phyloP scores from a whole-genome alignment of 1,140 invertebrate species.

The Papilio aristodemus region DNA sequence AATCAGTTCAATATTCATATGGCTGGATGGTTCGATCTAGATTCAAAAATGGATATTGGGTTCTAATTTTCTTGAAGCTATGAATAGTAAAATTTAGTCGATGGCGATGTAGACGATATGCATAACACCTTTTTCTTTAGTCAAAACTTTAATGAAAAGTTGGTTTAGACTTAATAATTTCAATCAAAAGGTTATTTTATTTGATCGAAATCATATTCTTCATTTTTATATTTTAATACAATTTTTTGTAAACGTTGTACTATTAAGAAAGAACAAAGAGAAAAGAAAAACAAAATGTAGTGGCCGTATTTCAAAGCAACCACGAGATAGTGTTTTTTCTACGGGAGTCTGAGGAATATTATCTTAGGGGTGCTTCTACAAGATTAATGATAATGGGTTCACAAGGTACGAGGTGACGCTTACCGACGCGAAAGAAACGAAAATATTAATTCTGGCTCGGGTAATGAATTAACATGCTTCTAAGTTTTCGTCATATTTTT shows the following conservation, averaged over 20 bases:
- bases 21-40: neutral
- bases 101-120: neutral
- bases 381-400: slow-evolving; percentile 60
- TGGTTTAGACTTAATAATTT: no score
- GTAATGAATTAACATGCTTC: slow-evolving; percentile 26
- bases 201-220: no score
- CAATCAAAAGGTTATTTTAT: no score
- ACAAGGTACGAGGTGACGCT: slow-evolving; percentile 48
- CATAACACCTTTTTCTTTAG: no score
- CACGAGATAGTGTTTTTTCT: slow-evolving; percentile 49
- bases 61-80: neutral
- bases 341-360: slow-evolving; percentile 46
- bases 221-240: neutral
- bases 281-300: slow-evolving; percentile 18
- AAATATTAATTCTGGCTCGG: slow-evolving; percentile 49
- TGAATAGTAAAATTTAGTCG: neutral
- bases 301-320: slow-evolving; percentile 38
- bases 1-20: no score
- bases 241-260: neutral
- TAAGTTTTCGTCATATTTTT: slow-evolving; percentile 24
- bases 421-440: slow-evolving; percentile 41
- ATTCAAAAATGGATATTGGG: neutral
- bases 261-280: neutral
- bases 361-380: slow-evolving; percentile 49
- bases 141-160: no score